Percentiles rank a stretch among this genome's conserved stretches.
These are phyloP conservation scores for Polia nebulosa DNA, from an alignment of 2,888 invertebrate species.

Conservation along the genomic window DNA sequence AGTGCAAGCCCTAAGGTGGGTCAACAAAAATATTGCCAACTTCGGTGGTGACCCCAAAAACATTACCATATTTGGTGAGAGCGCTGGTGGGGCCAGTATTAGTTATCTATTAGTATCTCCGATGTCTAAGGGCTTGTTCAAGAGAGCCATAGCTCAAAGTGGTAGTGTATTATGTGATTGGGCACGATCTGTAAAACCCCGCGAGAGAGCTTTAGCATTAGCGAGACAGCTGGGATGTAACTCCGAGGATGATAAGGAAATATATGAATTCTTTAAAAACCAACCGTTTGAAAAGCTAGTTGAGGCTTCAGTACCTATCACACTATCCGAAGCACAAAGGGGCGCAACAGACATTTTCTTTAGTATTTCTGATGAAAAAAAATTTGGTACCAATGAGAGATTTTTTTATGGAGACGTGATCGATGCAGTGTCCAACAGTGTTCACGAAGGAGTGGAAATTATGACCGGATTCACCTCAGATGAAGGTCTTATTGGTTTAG, in stretches of 20 bases:
- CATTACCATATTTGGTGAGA: slow-evolving; percentile 76
- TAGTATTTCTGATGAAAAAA: slow-evolving; percentile 70
- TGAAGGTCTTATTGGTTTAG: slow-evolving; percentile 89
- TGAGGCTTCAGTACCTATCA: slow-evolving; percentile 52
- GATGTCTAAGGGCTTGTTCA: slow-evolving; percentile 78
- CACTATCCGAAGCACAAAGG: slow-evolving; percentile 57
- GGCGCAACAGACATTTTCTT: slow-evolving; percentile 48
- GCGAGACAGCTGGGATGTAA: slow-evolving; percentile 71
- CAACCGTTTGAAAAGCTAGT: slow-evolving; percentile 64
- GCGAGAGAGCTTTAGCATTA: slow-evolving; percentile 79
- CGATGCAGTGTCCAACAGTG: slow-evolving; percentile 84
- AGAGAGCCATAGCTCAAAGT: slow-evolving; percentile 92
- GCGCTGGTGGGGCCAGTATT: slow-evolving; percentile 75
- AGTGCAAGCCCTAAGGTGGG: slow-evolving; percentile 72
- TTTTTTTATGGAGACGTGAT: slow-evolving; percentile 72
- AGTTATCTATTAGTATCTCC: slow-evolving; percentile 76
- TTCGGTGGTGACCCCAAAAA: slow-evolving; percentile 74
- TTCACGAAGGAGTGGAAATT: slow-evolving; percentile 90
- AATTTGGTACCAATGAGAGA: slow-evolving; percentile 70
- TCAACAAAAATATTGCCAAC: slow-evolving; percentile 69
- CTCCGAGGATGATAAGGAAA: slow-evolving; percentile 68
- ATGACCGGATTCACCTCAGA: slow-evolving; percentile 93
- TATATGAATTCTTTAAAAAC: slow-evolving; percentile 70
- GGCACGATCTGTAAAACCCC: slow-evolving; percentile 85
- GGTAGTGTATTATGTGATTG: slow-evolving; percentile 92